Conservation (phyloP, 2,113 vertebrate genomes). For the Lichenostomus cassidix region DNA sequence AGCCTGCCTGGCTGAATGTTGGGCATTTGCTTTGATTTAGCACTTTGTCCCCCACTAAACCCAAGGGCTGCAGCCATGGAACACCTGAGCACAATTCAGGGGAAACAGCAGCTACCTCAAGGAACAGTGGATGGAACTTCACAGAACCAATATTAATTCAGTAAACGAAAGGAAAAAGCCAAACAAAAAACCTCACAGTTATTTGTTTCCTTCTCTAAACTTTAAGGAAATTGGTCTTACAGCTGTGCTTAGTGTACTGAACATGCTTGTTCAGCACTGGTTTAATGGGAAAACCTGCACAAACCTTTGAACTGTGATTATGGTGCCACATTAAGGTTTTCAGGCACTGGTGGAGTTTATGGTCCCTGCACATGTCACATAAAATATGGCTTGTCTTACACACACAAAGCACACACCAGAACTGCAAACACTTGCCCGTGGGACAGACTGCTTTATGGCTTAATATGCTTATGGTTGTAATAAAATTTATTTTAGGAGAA, state of each 20-base stretch:
- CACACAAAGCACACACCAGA: slow-evolving; percentile 5
- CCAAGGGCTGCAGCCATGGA: neutral
- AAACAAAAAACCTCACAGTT: accelerated
- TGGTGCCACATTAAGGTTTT: neutral
- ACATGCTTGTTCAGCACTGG: neutral
- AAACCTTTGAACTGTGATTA: neutral
- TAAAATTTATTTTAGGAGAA: slow-evolving; percentile 62
- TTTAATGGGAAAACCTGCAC: neutral
- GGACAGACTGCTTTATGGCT: slow-evolving; percentile 19
- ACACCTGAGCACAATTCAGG: neutral
- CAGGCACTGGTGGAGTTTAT: neutral
- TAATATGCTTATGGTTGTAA: slow-evolving; percentile 29
- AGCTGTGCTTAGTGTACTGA: neutral
- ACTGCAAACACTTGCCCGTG: neutral
- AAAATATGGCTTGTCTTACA: neutral
- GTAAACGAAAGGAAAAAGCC: neutral
- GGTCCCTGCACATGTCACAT: neutral
- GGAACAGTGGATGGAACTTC: neutral
- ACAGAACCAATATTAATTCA: neutral
- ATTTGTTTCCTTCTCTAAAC: neutral
- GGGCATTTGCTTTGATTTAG: neutral
- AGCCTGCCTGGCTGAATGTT: neutral
- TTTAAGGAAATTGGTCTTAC: neutral
- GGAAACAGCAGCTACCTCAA: neutral
- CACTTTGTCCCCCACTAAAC: neutral